Evolutionary conservation across 2,888 invertebrate genomes (phyloP).

Genomic region (Petrophora chlorosata): DNA sequence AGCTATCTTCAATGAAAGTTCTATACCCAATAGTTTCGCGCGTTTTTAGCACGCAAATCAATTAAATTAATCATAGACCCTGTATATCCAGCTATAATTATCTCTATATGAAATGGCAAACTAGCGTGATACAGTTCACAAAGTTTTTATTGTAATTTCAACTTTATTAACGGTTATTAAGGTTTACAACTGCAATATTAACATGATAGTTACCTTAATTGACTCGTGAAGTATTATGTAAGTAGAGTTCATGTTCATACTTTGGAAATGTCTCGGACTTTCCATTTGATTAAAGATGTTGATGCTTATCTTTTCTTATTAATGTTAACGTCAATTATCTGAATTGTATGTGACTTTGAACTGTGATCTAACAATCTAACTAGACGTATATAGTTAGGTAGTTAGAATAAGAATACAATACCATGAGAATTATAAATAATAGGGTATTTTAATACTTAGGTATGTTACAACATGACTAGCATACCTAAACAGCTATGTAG

Average conservation of each 20-base stretch:
- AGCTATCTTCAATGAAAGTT: slow-evolving; percentile 15
- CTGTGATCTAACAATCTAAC: slow-evolving; percentile 13
- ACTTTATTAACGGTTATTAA: slow-evolving; percentile 15
- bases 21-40: slow-evolving; percentile 16
- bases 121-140: background rate
- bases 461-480: too few species aligned
- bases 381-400: too few species aligned
- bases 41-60: slow-evolving; percentile 26
- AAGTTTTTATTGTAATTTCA: slow-evolving; percentile 3
- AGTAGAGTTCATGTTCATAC: slow-evolving; percentile 15
- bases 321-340: slow-evolving; percentile 6
- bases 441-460: too few species aligned
- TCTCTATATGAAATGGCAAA: background rate
- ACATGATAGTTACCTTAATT: slow-evolving; percentile 9
- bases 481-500: too few species aligned
- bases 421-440: too few species aligned
- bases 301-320: slow-evolving; percentile 15
- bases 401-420: too few species aligned
- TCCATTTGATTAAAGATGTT: slow-evolving; percentile 21
- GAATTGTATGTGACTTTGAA: slow-evolving; percentile 1
- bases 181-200: slow-evolving; percentile 1
- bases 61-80: slow-evolving; percentile 24
- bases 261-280: slow-evolving; percentile 26
- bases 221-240: slow-evolving; percentile 7
- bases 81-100: slow-evolving; percentile 14